Evolutionary conservation across 2,113 vertebrate genomes (phyloP), one percentile per base, ranked within the genome.

Genomic region (Cebidichthys violaceus): DNA sequence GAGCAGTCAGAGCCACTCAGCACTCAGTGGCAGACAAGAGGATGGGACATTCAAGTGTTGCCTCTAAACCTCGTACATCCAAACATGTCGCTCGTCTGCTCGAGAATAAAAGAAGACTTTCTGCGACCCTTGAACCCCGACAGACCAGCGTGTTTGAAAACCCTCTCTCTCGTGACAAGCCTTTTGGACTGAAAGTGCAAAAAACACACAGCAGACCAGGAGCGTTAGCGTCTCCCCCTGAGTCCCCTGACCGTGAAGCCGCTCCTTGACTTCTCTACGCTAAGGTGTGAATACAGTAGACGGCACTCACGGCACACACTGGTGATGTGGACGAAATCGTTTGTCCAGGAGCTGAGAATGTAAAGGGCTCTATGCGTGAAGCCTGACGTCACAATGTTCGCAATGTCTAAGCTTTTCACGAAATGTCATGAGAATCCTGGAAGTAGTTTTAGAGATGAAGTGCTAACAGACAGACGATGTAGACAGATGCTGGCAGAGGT

Each of bases 1-100:
- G 81, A 87, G 87, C 88, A 86, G 85, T 83, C 89, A 74, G 73
- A 87, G 83, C 79, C 90, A 82, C 89, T 90, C 89, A 88, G 87
- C 90, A 77, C 87, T 86, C 88, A 85, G 89, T 15, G 18, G 77
- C 87, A 88, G 81, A 85, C 83, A 84, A 86, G 77, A 86, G 68
- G 76, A 88, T 29, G 84, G 77, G 74, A 84, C 81, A 62, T 84
- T 86, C 62, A 39, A 88, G 83, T 81, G 83, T 79, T 75, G 83
- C 81, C 82, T 86, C 67, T 47, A 74, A 88, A 87, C 64, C 84
- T 75, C 43, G 33, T 78, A 68, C 72, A 77, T 80, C 81, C 79
- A 85, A 87, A 82, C 65, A 54, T 84, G 70, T 86, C 72, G 52
- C 70, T 24, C 33, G 11, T 73, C 83, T 81, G 61, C 69, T 31